Base-by-base conservation (phyloP, 2,888 invertebrate species). In the Yponomeuta plumbellus region DNA sequence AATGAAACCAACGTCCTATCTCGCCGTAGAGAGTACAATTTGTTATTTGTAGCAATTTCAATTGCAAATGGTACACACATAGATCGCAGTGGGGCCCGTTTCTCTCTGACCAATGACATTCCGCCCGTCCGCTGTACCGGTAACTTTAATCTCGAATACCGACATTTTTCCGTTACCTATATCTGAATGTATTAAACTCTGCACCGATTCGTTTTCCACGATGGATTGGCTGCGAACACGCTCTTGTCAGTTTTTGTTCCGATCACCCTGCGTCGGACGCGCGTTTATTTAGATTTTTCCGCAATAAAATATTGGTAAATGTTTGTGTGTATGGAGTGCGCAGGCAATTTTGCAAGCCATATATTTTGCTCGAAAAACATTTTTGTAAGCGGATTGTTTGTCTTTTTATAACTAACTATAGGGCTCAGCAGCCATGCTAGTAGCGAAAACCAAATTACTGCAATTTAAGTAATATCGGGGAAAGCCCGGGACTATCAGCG, bases 71-170 rank as follows among this genome's bases (percentile, higher is more conserved):
- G 23, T 39, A 34, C 61, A 61, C 10, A 34, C 20, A 39, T 20
- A 61, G 22, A 17, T 52, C 44, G 44, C 44, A 44, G 44, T 13
- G 44, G 44, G 44, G 13, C 34, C n/a, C 65, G 65, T 65, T 34
- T 65, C 65, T 56, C 26, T 65, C 57, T 65, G 65, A 23, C 65
- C 59, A 65, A 34, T 63, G 63, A 63, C 63, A 59, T 71, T 70
- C 68, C 70, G 68, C 66, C 68, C 66, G 73, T 69, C 71, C 72
- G 71, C 72, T 71, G 75, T 74, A 73, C 74, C 71, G 73, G 72
- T 75, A 74, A 74, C 76, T 78, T 76, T 75, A 76, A 81, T 80
- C 75, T 73, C 71, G 72, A 72, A 74, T 73, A 74, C 73, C 68
- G 72, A 63, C 65, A 34, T 62, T 66, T 66, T 66, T 52, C 34